Conservation (phyloP, 2,888 invertebrate species). For the Brenthis hecate region DNA sequence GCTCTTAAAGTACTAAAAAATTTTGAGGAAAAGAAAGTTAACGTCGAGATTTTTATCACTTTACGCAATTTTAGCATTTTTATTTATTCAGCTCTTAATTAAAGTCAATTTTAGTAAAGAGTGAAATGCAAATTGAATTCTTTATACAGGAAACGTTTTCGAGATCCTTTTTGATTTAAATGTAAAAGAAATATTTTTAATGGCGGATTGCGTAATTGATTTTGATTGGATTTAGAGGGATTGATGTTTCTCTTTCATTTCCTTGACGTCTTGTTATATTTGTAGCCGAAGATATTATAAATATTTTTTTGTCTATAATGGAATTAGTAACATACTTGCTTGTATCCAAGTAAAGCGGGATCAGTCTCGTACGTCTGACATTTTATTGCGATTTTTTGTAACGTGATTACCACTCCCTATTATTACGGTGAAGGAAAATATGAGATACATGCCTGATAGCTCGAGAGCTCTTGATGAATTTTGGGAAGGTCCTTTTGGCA, state of each 20-base stretch:
- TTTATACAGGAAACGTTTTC: neutral
- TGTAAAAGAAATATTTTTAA: constrained; percentile 4
- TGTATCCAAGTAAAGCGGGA: too few species aligned
- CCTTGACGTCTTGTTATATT: neutral
- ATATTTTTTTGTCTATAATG: neutral
- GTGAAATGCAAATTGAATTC: constrained; percentile 12
- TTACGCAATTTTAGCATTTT: constrained; percentile 32
- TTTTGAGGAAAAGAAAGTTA: constrained; percentile 3
- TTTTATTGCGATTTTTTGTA: too few species aligned
- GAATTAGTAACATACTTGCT: too few species aligned
- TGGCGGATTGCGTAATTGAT: constrained; percentile 14
- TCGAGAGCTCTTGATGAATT: too few species aligned
- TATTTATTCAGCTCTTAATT: constrained; percentile 34
- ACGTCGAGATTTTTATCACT: constrained; percentile 28
- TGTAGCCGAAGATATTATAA: neutral
- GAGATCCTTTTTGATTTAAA: constrained; percentile 1
- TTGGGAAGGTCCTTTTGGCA: too few species aligned
- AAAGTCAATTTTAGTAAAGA: constrained; percentile 23
- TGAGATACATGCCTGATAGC: too few species aligned
- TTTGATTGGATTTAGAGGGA: neutral
- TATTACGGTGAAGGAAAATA: too few species aligned
- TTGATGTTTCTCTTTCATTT: constrained; percentile 1
- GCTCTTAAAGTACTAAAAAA: neutral
- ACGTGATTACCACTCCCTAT: too few species aligned
- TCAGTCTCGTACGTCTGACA: too few species aligned